phyloP scores from a whole-genome alignment of 2,113 vertebrate species.

The Otocyon megalotis region DNA sequence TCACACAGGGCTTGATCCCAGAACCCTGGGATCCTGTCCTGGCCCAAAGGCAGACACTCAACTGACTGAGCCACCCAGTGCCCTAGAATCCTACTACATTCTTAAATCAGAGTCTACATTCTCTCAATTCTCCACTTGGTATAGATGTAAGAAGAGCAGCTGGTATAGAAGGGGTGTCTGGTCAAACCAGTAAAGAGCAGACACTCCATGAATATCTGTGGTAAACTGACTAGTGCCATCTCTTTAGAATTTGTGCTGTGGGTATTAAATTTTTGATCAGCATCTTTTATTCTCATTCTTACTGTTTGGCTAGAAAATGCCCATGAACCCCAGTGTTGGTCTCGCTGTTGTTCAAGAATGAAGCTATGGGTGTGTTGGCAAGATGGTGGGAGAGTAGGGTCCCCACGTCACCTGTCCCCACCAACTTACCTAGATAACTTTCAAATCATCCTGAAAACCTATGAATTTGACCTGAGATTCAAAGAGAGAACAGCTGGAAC shows the following conservation, averaged over 20 bases:
- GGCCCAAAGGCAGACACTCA: not conserved
- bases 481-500: too few species aligned
- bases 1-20: not conserved
- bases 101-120: not conserved
- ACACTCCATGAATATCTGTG: not conserved
- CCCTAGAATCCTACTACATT: not conserved
- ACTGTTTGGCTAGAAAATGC: not conserved
- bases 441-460: too few species aligned
- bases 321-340: not conserved
- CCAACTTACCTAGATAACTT: too few species aligned
- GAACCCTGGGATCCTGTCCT: not conserved
- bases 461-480: too few species aligned
- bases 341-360: not conserved
- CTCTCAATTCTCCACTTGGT: not conserved
- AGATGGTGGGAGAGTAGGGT: too few species aligned
- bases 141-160: not conserved
- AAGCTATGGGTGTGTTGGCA: too few species aligned
- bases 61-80: not conserved
- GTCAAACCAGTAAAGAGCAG: not conserved
- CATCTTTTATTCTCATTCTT: not conserved
- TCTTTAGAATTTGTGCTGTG: slow-evolving; percentile 28
- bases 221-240: not conserved
- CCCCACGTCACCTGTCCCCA: too few species aligned
- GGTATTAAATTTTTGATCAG: slow-evolving; percentile 19
- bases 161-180: not conserved